Base-by-base conservation (phyloP, 2,113 vertebrate species). In the Lophochroa leadbeateri region DNA sequence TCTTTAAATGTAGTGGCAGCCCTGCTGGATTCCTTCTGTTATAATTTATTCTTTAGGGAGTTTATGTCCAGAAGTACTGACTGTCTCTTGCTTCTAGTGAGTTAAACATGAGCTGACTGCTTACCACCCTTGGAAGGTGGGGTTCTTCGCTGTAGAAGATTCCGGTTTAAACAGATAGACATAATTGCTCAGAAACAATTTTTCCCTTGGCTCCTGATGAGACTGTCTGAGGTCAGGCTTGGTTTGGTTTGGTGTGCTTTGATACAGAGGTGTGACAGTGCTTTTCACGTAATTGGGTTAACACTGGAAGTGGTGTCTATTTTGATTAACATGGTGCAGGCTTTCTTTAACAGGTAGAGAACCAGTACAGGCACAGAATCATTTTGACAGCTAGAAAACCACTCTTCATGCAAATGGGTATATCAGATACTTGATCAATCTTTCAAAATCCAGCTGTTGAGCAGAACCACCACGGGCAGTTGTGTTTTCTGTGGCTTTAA, bases 41-140 rank as follows among this genome's bases (percentile, higher is more conserved):
- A 23, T 68, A 95, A 92, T 96, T 92, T 95, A 86, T 91, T 94
- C 95, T 85, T 93, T 74, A 82, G 90, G 74, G 83, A 84, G 44
- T 87, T 94, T 65, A 60, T 91, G 74, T 92, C 80, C 86, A 76
- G 77, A 72, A 89, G 52, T 57, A 68, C 61, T 86, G 78, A 55
- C 60, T 88, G 64, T 23, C 33, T 94, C 44, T 87, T 86, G 53
- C 83, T 87, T 96, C 53, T 70, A 70, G 50, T 63, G 83, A 69
- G 52, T 92, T 84, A 87, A 88, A 91, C 70, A 81, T 57, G 86
- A 96, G 57, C 81, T 91, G 88, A 77, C 92, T 95, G 83, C 83
- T 86, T 85, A 52, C 85, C 85, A 3, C 28, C 27, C 44, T 81
- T 84, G 77, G 37, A 91, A 92, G 58, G 39, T 88, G 65, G 4